Conservation (phyloP, 1,140 invertebrate genomes). For the Lepidurus arcticus region DNA sequence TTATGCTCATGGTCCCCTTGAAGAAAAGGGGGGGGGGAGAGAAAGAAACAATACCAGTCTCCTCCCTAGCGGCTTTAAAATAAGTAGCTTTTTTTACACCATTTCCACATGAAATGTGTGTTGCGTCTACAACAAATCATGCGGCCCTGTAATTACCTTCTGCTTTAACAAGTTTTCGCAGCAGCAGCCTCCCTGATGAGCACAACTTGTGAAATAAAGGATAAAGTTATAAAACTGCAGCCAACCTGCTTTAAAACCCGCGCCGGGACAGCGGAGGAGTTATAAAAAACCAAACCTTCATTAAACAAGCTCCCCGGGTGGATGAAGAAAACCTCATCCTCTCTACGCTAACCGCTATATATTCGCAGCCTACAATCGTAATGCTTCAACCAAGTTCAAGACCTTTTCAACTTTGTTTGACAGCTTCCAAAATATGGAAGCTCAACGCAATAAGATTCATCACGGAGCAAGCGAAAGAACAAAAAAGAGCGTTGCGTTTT, state of each 20-base stretch:
- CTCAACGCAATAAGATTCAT: no score
- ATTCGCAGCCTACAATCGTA: no score
- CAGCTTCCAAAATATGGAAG: no score
- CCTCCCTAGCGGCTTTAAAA: neutral
- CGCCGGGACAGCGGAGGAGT: neutral
- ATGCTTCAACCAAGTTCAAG: no score
- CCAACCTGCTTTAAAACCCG: neutral
- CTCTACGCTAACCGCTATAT: no score
- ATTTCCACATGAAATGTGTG: neutral
- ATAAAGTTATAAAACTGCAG: conserved; percentile 18
- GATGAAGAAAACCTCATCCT: neutral
- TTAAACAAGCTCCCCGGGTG: neutral
- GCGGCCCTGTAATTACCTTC: neutral
- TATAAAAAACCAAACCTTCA: neutral
- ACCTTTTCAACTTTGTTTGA: no score
- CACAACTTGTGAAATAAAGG: neutral
- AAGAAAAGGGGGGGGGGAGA: no score
- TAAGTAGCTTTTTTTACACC: neutral
- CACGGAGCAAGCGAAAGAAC: no score
- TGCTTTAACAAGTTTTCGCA: conserved; percentile 5
- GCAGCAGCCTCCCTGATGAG: conserved; percentile 16
- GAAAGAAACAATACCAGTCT: no score
- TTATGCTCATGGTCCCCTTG: no score
- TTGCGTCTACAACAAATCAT: conserved; percentile 19
- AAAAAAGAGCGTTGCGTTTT: no score